A percentile compares a stretch with the other conserved stretches of the same genome.
Evolutionary conservation across 2,797 vertebrate species (phyloP).

Genomic region (Calcarius lapponicus): DNA sequence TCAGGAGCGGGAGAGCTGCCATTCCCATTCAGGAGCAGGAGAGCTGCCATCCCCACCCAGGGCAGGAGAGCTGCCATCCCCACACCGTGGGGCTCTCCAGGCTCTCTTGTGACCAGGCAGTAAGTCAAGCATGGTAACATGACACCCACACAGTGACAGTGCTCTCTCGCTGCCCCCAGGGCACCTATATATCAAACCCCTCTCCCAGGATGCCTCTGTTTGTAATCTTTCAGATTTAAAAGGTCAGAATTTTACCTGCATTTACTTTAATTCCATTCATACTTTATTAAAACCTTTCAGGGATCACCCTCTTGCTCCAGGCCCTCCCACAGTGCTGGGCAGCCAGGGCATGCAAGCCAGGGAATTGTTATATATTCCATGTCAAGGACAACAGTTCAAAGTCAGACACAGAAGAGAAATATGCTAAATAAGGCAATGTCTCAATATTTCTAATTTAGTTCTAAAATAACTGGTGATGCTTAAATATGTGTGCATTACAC

Average conservation of each 20-base stretch:
- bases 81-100: background rate
- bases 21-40: background rate
- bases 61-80: background rate
- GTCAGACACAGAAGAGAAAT: background rate
- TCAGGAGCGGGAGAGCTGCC: background rate
- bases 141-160: background rate
- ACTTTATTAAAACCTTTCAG: conserved; percentile 31
- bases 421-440: background rate
- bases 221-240: background rate
- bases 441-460: background rate
- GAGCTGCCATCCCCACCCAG: too few species aligned
- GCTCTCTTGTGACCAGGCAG: background rate
- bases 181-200: background rate
- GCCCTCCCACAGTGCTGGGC: background rate
- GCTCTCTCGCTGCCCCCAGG: background rate
- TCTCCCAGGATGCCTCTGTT: background rate
- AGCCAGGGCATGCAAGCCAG: background rate
- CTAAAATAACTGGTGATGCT: background rate
- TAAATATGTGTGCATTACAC: background rate
- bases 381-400: conserved; percentile 42
- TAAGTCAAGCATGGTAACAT: fast-evolving
- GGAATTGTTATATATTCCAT: background rate
- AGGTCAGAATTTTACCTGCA: conserved; percentile 20
- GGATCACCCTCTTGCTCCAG: background rate
- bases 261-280: conserved; percentile 17